A percentile compares a stretch with the other conserved stretches of the same genome.
phyloP scores from a whole-genome alignment of 2,797 vertebrate genomes.

The Crocodylus rhombifer region DNA sequence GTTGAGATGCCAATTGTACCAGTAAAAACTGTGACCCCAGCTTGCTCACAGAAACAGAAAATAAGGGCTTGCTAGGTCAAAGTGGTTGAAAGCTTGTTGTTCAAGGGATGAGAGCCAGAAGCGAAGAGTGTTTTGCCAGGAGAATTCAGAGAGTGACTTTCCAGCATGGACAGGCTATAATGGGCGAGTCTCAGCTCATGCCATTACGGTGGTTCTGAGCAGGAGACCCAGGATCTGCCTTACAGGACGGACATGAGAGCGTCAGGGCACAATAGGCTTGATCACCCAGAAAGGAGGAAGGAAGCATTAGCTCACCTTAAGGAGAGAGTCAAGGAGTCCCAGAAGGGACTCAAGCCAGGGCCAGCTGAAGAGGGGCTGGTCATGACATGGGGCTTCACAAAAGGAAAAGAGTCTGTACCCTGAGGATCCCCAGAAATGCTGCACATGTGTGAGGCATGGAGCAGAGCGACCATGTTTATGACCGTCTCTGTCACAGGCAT shows the following conservation, averaged over 20 bases:
- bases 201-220: background rate
- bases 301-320: background rate
- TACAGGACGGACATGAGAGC: background rate
- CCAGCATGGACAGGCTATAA: background rate
- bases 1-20: background rate
- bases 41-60: background rate
- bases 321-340: background rate
- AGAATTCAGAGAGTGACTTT: background rate
- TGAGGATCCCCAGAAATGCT: background rate
- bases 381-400: background rate
- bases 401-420: background rate
- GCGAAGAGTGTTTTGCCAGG: background rate
- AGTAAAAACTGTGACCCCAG: background rate
- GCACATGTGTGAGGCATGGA: background rate
- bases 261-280: background rate
- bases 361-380: background rate
- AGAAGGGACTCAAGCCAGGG: background rate
- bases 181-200: background rate
- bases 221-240: background rate
- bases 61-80: background rate
- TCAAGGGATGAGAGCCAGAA: background rate
- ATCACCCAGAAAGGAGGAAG: background rate
- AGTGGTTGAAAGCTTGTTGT: background rate
- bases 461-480: background rate
- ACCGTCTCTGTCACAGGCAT: background rate